phyloP scores from a whole-genome alignment of 2,113 vertebrate genomes.

The Coracopsis vasa region DNA sequence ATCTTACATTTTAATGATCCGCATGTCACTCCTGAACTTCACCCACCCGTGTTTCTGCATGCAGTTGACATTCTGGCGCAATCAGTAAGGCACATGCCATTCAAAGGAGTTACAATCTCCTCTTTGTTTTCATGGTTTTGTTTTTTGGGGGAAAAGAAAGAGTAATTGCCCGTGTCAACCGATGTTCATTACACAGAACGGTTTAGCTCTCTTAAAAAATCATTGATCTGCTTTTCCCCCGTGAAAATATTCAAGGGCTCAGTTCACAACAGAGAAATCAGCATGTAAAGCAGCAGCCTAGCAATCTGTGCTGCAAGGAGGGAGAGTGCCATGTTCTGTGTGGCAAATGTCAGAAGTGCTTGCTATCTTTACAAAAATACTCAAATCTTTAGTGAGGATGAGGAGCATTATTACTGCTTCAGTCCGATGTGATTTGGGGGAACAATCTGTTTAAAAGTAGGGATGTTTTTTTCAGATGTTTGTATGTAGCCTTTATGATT shows the following conservation, averaged over 20 bases:
- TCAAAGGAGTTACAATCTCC: constrained; percentile 24
- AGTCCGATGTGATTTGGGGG: background rate
- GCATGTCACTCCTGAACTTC: background rate
- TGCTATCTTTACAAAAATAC: background rate
- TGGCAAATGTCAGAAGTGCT: background rate
- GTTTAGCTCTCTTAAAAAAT: constrained; percentile 44
- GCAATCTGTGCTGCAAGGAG: constrained; percentile 27
- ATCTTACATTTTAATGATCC: constrained; percentile 23
- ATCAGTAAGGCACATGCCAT: constrained; percentile 28
- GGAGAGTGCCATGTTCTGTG: background rate
- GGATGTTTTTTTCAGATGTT: background rate
- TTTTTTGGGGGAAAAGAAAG: background rate
- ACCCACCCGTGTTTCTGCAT: background rate
- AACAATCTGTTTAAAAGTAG: background rate
- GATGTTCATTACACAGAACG: constrained; percentile 23
- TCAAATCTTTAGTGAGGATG: background rate
- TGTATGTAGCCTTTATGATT: background rate
- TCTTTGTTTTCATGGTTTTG: constrained; percentile 18
- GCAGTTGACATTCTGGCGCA: constrained; percentile 26
- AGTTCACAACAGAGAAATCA: constrained; percentile 36
- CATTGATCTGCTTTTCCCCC: background rate
- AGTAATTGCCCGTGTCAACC: constrained; percentile 37
- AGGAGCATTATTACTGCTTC: background rate
- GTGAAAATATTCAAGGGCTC: constrained; percentile 23
- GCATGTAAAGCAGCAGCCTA: background rate